Conservation (phyloP, 2,797 vertebrate genomes). For the Naso thynnoides region DNA sequence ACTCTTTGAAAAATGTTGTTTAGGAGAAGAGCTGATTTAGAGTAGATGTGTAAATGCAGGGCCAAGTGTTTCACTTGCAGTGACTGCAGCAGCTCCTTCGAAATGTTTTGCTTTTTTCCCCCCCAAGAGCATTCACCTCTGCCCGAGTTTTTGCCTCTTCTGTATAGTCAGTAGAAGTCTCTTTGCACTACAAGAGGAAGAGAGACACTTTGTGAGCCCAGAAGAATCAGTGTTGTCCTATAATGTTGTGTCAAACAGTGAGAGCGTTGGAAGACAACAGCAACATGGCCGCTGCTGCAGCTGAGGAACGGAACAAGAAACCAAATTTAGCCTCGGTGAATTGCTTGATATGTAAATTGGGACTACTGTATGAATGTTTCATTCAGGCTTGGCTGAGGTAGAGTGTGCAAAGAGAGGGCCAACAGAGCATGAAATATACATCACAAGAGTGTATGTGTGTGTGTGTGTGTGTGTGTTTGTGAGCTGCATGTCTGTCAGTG, state of each 20-base stretch:
- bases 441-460: slow-evolving; percentile 40
- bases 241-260: slow-evolving; percentile 6
- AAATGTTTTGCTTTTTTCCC: slow-evolving; percentile 4
- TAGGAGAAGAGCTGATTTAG: background rate
- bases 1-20: background rate
- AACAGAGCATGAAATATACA: slow-evolving; percentile 72
- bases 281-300: background rate
- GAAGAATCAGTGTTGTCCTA: slow-evolving; percentile 1
- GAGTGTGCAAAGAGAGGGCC: slow-evolving; percentile 29
- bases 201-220: background rate
- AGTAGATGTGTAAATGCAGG: background rate
- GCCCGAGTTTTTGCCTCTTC: background rate
- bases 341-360: slow-evolving; percentile 67
- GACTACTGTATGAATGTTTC: slow-evolving; percentile 66
- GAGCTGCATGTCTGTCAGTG: slow-evolving; percentile 8
- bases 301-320: background rate
- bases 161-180: background rate
- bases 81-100: background rate
- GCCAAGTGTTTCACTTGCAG: background rate
- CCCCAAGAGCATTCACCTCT: background rate
- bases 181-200: slow-evolving; percentile 2
- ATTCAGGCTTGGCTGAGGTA: slow-evolving; percentile 56
- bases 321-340: slow-evolving; percentile 39
- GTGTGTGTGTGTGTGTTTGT: slow-evolving; percentile 5
- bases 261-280: background rate